Base-by-base conservation (phyloP, 2,797 vertebrate genomes). In the Florisuga fusca region DNA sequence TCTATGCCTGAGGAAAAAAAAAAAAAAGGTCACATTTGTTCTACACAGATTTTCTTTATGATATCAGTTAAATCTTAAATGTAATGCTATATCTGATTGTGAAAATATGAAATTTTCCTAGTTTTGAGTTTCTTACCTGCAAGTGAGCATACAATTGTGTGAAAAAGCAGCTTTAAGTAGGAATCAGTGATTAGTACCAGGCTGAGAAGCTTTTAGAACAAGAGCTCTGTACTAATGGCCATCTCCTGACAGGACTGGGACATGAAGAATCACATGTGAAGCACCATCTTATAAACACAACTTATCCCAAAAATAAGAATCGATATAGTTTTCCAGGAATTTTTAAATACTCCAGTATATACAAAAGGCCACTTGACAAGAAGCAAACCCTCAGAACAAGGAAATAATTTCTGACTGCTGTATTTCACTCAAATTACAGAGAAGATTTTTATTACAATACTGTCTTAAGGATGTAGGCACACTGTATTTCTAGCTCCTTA, bases 171-270 rank as follows among this genome's bases (percentile, higher is more conserved):
- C 92, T 98, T 92, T 95, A 99, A 96, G 93, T 98, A 98, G 62
- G 93, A 91, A 48, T 67, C 54, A 0, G 98, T 86, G 90, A 99
- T 99, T 14, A 99, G 98, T 54, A 99, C 93, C 93, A 31, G 97
- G 97, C 45, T 96, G 97, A 6, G 91, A 94, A 1, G 93, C 88
- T 61, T 97, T 96, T 89, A 99, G 97, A 84, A 99, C 98, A 69
- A 99, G 76, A 12, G 99, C 99, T 89, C 99, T 98, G 97, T 99
- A 99, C 99, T 99, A 99, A 51, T 69, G 97, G 57, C 98, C 98
- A 94, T 99, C 99, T 86, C 84, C 99, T 99, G 97, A 43, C 97
- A 96, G 82, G 45, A 58, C 67, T 2, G 61, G 45, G 23, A 68
- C 53, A 79, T n/a, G 14, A 79, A 82, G 1, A 17, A 71, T 14